Conservation (phyloP, 2,888 invertebrate species). For the Piscicola geometra region DNA sequence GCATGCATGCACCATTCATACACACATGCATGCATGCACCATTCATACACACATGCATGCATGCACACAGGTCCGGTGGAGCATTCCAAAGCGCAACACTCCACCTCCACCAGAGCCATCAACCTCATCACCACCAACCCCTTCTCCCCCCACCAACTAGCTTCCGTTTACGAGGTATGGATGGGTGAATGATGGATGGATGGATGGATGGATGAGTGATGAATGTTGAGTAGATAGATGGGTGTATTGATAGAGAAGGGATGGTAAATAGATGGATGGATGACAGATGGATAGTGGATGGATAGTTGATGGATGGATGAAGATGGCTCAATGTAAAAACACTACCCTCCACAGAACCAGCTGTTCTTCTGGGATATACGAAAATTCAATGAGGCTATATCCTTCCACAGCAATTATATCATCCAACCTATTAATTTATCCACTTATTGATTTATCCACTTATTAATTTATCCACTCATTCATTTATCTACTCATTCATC, state of each 20-base stretch:
- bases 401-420: slow-evolving; percentile 19
- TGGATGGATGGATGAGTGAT: not conserved
- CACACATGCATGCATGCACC: slow-evolving; percentile 16
- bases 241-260: not conserved
- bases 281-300: not conserved
- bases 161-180: slow-evolving; percentile 63
- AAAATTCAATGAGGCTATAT: slow-evolving; percentile 31
- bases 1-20: slow-evolving; percentile 15
- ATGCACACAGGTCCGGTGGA: slow-evolving; percentile 59
- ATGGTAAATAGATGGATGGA: slow-evolving; percentile 5
- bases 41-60: slow-evolving; percentile 1
- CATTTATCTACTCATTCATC: too few species aligned
- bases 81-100: slow-evolving; percentile 63
- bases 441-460: not conserved
- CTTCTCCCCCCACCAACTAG: slow-evolving; percentile 71
- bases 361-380: slow-evolving; percentile 22
- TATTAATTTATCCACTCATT: not conserved
- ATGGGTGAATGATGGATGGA: not conserved
- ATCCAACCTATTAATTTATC: too few species aligned
- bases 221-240: slow-evolving; percentile 1
- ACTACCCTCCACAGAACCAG: not conserved
- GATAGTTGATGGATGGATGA: slow-evolving; percentile 10
- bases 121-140: slow-evolving; percentile 77
- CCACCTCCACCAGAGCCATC: slow-evolving; percentile 69
- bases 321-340: not conserved